Conservation (phyloP, 1,140 invertebrate species). For the Drosophila miranda region DNA sequence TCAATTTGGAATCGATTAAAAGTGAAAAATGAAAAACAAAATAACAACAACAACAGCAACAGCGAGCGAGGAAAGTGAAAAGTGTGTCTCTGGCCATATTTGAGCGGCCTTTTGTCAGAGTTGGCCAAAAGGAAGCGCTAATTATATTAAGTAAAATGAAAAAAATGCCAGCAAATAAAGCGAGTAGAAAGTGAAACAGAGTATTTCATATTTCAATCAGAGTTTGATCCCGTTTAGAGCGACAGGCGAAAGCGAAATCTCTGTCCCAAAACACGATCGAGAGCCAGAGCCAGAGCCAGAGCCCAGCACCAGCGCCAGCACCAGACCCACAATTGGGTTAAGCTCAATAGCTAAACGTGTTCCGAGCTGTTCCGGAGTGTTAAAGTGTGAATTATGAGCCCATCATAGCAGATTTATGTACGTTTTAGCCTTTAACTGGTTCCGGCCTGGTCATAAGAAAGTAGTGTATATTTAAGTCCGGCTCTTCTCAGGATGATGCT, state of each 20-base stretch:
- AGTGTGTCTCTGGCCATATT: constrained; percentile 31
- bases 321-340: constrained; percentile 59
- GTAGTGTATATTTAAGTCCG: too few species aligned
- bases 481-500: too few species aligned
- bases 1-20: constrained; percentile 61
- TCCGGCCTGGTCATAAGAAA: constrained; percentile 12
- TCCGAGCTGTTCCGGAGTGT: constrained; percentile 13
- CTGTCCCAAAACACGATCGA: constrained; percentile 54
- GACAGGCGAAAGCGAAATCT: constrained; percentile 70
- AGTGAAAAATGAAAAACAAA: constrained; percentile 31
- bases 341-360: constrained; percentile 73
- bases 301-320: constrained; percentile 25
- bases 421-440: constrained; percentile 55
- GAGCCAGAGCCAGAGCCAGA: background rate
- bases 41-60: constrained; percentile 33
- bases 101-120: constrained; percentile 29
- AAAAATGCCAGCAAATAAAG: constrained; percentile 29
- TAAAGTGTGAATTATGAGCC: constrained; percentile 62
- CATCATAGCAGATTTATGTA: constrained; percentile 1
- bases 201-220: constrained; percentile 63
- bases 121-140: constrained; percentile 64
- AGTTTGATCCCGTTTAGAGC: constrained; percentile 34
- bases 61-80: constrained; percentile 64
- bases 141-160: constrained; percentile 43
- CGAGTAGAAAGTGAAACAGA: constrained; percentile 66